Evolutionary conservation across 2,888 invertebrate genomes (phyloP), one percentile per base, ranked within the genome.

Genomic region (Amphipyra berbera): DNA sequence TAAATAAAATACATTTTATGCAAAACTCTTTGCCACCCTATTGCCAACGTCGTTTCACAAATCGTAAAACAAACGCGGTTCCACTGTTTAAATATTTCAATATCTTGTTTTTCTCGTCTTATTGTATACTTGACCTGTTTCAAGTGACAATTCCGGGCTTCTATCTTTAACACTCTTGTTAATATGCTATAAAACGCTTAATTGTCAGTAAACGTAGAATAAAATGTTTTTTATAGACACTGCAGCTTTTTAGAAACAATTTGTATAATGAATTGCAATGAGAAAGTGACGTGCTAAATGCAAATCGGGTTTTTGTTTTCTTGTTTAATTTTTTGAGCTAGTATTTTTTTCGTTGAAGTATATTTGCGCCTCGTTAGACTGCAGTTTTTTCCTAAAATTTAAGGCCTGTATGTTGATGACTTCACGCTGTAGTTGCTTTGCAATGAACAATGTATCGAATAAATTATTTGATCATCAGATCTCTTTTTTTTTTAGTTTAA

Each of bases 31-130:
- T 40, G 75, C 7, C 27, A 69, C 40, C 54, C 55, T 62, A 52
- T 46, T 47, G 5, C 33, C 45, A 59, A 45, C 59, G 53, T 57
- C 64, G 61, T 71, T 79, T 57, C 59, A 64, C 57, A 56, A 66
- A 71, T 70, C 79, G 60, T 79, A 76, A 79, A 81, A 76, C 73
- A 76, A 76, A 70, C 56, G 59, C 56, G 65, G 48, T 53, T 52
- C 44, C 61, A 42, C 55, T 60, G 47, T 76, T 72, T 72, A 68
- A 76, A 79, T 68, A 79, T 68, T 68, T 65, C 61, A 59, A 68
- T 76, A 74, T 79, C 58, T 40, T 72, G 68, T 71, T 66, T 68
- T 76, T 72, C 47, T 41, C 50, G 30, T 44, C 47, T 49, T 30
- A 37, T 47, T 68, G 61, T 62, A 46, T 58, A 56, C 64, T 62